Evolutionary conservation across 2,888 invertebrate species (phyloP).

Genomic region (Lepeophtheirus nordmannii): DNA sequence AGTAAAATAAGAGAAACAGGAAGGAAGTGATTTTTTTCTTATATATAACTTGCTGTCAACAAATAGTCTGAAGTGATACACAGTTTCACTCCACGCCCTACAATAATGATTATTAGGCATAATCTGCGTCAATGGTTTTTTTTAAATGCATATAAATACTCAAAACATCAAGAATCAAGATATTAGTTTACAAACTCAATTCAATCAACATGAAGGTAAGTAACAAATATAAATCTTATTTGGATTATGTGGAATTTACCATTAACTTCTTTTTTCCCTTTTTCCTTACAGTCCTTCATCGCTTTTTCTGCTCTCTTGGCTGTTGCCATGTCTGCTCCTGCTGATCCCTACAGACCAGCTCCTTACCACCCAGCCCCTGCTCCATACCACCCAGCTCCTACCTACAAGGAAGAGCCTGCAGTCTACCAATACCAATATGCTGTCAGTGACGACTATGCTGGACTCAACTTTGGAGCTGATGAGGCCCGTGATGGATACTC

Average conservation of each 20-base stretch:
- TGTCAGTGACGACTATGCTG: conserved; percentile 7
- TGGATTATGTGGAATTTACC: background rate
- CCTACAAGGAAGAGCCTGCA: conserved; percentile 9
- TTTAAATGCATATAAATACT: too few relatives aligned
- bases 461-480: conserved; percentile 12
- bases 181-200: background rate
- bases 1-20: too few relatives aligned
- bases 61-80: too few relatives aligned
- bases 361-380: conserved; percentile 4
- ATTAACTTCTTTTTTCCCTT: background rate
- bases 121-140: too few relatives aligned
- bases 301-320: background rate
- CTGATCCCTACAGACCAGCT: background rate
- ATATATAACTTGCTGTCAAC: too few relatives aligned
- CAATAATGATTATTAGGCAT: too few relatives aligned
- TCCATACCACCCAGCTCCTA: conserved; percentile 9
- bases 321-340: background rate
- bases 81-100: too few relatives aligned
- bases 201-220: background rate
- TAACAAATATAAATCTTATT: background rate
- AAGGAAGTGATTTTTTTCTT: too few relatives aligned
- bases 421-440: conserved; percentile 16
- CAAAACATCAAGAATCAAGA: too few relatives aligned
- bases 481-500: conserved; percentile 15
- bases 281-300: background rate